A percentile compares a stretch with the other conserved stretches of the same genome.
These are phyloP conservation scores for Schizotus pectinicornis DNA, from an alignment of 2,888 invertebrate species.

Conservation along the genomic window DNA sequence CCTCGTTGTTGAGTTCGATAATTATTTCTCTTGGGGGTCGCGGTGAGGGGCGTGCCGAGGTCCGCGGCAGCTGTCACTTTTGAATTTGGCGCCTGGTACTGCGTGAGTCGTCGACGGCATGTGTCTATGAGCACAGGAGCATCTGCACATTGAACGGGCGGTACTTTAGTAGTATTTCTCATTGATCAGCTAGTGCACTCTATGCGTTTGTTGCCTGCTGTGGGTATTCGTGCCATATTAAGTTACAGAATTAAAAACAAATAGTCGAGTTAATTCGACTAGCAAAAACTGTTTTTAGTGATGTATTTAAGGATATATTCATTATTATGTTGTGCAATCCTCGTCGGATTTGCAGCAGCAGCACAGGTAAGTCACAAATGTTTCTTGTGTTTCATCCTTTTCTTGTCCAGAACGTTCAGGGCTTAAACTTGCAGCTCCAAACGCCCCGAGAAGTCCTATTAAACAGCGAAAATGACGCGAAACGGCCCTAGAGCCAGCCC, in stretches of 20 bases:
- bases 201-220: constrained; percentile 53
- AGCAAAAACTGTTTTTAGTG: constrained; percentile 62
- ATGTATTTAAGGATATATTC: constrained; percentile 81
- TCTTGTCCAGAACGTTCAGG: background rate
- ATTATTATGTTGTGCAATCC: constrained; percentile 75
- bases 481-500: background rate
- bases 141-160: constrained; percentile 6
- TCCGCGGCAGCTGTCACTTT: background rate
- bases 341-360: constrained; percentile 76
- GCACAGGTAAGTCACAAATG: constrained; percentile 70
- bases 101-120: constrained; percentile 7
- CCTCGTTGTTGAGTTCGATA: no score
- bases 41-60: no score
- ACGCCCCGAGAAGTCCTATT: background rate
- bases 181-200: constrained; percentile 55
- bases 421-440: constrained; percentile 12
- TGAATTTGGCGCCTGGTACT: constrained; percentile 19
- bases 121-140: constrained; percentile 3
- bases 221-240: constrained; percentile 56
- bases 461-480: background rate
- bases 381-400: constrained; percentile 33
- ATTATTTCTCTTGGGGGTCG: no score
- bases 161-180: constrained; percentile 19
- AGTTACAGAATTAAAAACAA: constrained; percentile 49
- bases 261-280: constrained; percentile 50